These are phyloP conservation scores for Siderastrea radians DNA, from an alignment of 92 coral and sea anemone genomes.

Conservation along the genomic window DNA sequence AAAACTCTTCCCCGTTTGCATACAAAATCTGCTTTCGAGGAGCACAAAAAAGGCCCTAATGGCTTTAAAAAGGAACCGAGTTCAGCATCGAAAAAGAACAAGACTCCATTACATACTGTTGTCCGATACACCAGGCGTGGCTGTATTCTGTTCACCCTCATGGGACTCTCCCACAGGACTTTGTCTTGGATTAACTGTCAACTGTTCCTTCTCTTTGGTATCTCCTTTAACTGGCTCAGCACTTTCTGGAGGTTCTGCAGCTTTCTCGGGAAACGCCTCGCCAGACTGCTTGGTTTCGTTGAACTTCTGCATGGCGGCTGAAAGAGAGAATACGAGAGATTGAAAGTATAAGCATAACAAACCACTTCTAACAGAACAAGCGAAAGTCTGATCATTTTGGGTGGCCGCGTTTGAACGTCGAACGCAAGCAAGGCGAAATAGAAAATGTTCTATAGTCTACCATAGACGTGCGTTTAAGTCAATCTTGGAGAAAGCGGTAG, in stretches of 20 bases:
- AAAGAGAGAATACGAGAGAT: background rate
- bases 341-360: background rate
- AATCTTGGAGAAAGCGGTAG: too few species aligned
- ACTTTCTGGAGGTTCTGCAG: slow-evolving; percentile 17
- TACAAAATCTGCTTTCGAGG: background rate
- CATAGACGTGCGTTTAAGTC: too few species aligned
- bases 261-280: background rate
- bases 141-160: slow-evolving; percentile 13
- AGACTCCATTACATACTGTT: slow-evolving; percentile 4
- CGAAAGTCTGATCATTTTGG: background rate
- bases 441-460: too few species aligned
- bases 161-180: slow-evolving; percentile 11
- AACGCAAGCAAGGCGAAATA: too few species aligned
- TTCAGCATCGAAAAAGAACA: background rate
- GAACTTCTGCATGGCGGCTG: slow-evolving; percentile 76
- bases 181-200: slow-evolving; percentile 11
- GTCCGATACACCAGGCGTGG: background rate
- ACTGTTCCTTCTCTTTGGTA: background rate
- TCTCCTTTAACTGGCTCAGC: background rate
- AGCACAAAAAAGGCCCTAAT: too few species aligned
- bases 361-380: background rate
- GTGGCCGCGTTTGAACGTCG: too few species aligned
- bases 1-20: too few species aligned
- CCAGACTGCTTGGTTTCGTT: slow-evolving; percentile 32
- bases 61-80: too few species aligned